Evolutionary conservation across 2,888 invertebrate genomes (phyloP).

Genomic region (Apotomis betuletana): DNA sequence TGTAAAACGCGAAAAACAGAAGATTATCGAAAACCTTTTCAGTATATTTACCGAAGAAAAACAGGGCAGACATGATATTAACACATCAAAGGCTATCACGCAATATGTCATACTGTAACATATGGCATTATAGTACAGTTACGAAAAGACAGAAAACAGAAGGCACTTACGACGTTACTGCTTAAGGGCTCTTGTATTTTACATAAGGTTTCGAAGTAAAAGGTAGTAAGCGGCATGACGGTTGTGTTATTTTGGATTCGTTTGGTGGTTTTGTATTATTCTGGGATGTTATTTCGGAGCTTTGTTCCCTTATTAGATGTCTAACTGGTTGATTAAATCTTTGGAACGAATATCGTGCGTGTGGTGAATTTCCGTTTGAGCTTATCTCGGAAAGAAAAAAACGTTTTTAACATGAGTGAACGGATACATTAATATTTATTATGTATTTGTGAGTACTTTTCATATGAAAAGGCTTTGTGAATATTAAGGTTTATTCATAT

Average conservation of each 20-base stretch:
- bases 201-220: neutral
- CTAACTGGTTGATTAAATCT: slow-evolving; percentile 41
- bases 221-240: slow-evolving; percentile 8
- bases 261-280: slow-evolving; percentile 29
- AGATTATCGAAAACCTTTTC: slow-evolving; percentile 34
- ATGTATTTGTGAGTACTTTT: neutral
- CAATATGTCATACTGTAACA: slow-evolving; percentile 41
- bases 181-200: neutral
- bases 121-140: slow-evolving; percentile 13
- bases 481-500: neutral
- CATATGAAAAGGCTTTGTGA: neutral
- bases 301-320: slow-evolving; percentile 42
- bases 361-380: slow-evolving; percentile 17
- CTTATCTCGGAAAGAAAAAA: slow-evolving; percentile 7
- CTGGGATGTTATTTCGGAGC: slow-evolving; percentile 29
- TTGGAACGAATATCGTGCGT: slow-evolving; percentile 34
- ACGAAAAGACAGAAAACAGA: slow-evolving; percentile 6
- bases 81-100: slow-evolving; percentile 46
- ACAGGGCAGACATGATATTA: slow-evolving; percentile 42
- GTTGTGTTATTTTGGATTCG: neutral
- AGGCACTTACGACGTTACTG: neutral
- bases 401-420: neutral
- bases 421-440: slow-evolving; percentile 18
- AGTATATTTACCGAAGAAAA: slow-evolving; percentile 36
- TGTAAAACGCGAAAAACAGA: slow-evolving; percentile 18